Conservation (phyloP, 2,888 invertebrate genomes). For the Nomada lathburiana region DNA sequence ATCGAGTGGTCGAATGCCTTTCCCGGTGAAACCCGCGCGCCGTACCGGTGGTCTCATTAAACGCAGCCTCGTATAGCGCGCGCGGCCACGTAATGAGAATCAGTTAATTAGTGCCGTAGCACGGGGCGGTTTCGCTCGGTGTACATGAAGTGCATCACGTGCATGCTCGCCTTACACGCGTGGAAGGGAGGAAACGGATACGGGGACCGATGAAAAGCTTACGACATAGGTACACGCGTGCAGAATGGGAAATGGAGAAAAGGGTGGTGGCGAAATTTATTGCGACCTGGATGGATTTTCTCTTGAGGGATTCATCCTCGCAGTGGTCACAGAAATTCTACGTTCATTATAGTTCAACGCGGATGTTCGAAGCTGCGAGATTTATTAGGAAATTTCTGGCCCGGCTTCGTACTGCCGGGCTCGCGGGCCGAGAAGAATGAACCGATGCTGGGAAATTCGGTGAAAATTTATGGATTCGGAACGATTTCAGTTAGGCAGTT, state of each 20-base stretch:
- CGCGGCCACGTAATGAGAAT: conserved; percentile 82
- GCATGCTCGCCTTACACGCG: conserved; percentile 59
- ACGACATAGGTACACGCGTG: conserved; percentile 6
- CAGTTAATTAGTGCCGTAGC: conserved; percentile 81
- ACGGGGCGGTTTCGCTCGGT: conserved; percentile 67
- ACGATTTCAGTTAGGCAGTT: too few species aligned
- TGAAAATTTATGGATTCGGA: too few species aligned
- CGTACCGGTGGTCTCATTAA: conserved; percentile 82
- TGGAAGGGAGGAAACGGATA: conserved; percentile 46
- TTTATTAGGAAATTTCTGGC: too few species aligned
- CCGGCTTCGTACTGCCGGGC: too few species aligned
- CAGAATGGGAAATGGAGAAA: not conserved
- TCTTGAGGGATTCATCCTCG: not conserved
- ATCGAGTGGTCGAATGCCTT: conserved; percentile 57
- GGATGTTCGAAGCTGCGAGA: too few species aligned
- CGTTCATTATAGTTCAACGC: not conserved
- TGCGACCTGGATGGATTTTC: conserved; percentile 6
- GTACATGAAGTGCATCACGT: conserved; percentile 64
- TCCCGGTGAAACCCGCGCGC: conserved; percentile 58
- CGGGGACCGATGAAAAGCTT: conserved; percentile 29
- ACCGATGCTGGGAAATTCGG: too few species aligned
- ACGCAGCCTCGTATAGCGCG: conserved; percentile 75
- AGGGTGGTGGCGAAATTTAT: conserved; percentile 22
- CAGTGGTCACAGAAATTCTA: not conserved
- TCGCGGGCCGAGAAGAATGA: too few species aligned